Percentiles rank a stretch among this genome's conserved stretches.
Evolutionary conservation across 1,140 invertebrate species (phyloP).

Genomic region (Anagrus nilaparvatae): DNA sequence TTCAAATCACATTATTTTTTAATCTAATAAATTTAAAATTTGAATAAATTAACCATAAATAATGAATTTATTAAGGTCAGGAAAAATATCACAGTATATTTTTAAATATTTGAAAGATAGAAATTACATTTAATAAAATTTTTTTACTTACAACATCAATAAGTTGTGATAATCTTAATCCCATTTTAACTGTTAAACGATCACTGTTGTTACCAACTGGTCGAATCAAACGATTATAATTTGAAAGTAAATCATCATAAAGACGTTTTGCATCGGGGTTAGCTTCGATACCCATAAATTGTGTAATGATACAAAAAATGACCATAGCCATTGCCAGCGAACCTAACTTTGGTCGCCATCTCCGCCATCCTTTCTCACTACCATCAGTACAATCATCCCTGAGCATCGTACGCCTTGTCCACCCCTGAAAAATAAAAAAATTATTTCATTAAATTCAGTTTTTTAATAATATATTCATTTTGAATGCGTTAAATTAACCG

Average conservation of each 20-base stretch:
- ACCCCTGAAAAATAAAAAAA: constrained; percentile 48
- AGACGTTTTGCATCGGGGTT: constrained; percentile 89
- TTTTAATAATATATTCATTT: too few relatives aligned
- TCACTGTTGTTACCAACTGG: constrained; percentile 96
- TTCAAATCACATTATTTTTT: too few relatives aligned
- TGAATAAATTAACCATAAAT: too few relatives aligned
- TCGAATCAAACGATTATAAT: constrained; percentile 95
- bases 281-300: constrained; percentile 43
- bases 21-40: too few relatives aligned
- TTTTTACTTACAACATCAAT: constrained; percentile 94
- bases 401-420: constrained; percentile 72
- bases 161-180: constrained; percentile 89
- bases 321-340: constrained; percentile 49
- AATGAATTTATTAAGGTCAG: too few relatives aligned
- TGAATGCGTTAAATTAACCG: too few relatives aligned
- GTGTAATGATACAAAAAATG: constrained; percentile 45
- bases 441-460: too few relatives aligned
- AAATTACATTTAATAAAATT: too few relatives aligned
- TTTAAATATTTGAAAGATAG: too few relatives aligned
- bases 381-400: constrained; percentile 43
- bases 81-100: too few relatives aligned
- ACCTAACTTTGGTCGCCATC: constrained; percentile 53
- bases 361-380: constrained; percentile 50
- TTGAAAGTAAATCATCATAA: constrained; percentile 89
- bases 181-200: constrained; percentile 91